Percentiles rank a stretch among this genome's conserved stretches.
Conservation (phyloP, 2,113 vertebrate species). For the Corvus cornix region DNA sequence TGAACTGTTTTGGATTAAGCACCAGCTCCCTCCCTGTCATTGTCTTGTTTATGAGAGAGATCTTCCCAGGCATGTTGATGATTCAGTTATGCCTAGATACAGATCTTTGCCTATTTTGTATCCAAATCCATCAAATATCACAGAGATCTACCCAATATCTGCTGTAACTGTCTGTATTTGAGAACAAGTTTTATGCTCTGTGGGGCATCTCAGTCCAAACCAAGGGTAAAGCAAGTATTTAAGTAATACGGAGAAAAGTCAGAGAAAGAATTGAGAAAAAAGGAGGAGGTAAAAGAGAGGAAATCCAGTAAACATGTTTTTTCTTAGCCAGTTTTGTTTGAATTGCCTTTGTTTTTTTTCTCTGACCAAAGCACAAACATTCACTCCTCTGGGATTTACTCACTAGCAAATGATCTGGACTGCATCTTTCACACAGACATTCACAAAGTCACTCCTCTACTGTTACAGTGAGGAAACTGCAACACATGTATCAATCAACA, state of each 20-base stretch:
- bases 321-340: background rate
- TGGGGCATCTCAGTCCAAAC: background rate
- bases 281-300: background rate
- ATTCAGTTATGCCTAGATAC: background rate
- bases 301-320: background rate
- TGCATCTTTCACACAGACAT: background rate
- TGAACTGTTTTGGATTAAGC: background rate
- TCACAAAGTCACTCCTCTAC: background rate
- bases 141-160: background rate
- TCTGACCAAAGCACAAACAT: background rate
- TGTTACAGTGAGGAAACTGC: no score
- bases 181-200: background rate
- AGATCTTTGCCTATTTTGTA: background rate
- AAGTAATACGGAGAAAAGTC: background rate
- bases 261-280: background rate
- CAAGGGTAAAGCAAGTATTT: background rate
- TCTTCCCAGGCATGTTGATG: background rate
- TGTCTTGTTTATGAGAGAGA: background rate
- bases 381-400: background rate
- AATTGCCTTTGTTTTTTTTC: background rate
- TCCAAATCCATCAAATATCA: background rate
- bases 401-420: background rate
- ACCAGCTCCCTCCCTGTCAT: background rate
- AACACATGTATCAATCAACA: no score
- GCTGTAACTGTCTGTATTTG: background rate